phyloP scores from a whole-genome alignment of 64 coral and sea anemone species.

The Orbicella faveolata region DNA sequence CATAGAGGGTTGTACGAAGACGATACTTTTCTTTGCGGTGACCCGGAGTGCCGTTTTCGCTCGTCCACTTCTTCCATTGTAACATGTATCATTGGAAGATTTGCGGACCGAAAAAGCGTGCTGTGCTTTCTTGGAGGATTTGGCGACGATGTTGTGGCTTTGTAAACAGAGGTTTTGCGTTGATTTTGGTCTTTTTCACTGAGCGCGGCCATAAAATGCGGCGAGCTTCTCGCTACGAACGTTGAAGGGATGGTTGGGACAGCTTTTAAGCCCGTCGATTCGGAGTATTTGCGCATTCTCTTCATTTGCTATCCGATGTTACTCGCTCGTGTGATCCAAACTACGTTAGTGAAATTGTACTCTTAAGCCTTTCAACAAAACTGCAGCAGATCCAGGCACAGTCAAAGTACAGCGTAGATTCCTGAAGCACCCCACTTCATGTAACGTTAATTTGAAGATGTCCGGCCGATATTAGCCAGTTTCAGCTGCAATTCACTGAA shows the following conservation, averaged over 20 bases:
- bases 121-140: background rate
- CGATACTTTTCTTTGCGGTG: background rate
- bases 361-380: background rate
- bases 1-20: background rate
- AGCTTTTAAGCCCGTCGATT: background rate
- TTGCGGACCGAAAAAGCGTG: background rate
- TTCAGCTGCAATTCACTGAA: background rate
- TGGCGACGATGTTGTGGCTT: background rate
- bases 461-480: background rate
- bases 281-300: conserved; percentile 11
- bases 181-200: background rate
- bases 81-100: conserved; percentile 4
- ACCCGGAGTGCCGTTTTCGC: background rate
- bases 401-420: background rate
- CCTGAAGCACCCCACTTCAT: background rate
- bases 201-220: conserved; percentile 22
- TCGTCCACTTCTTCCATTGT: background rate
- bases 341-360: background rate
- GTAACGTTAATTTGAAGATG: too few relatives aligned
- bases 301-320: background rate
- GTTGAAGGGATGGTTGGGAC: background rate
- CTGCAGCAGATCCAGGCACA: background rate
- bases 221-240: conserved; percentile 1
- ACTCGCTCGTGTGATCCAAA: background rate
- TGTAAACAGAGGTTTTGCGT: conserved; percentile 2